Evolutionary conservation across 2,797 vertebrate genomes (phyloP).

Genomic region (Sitta carolinensis): DNA sequence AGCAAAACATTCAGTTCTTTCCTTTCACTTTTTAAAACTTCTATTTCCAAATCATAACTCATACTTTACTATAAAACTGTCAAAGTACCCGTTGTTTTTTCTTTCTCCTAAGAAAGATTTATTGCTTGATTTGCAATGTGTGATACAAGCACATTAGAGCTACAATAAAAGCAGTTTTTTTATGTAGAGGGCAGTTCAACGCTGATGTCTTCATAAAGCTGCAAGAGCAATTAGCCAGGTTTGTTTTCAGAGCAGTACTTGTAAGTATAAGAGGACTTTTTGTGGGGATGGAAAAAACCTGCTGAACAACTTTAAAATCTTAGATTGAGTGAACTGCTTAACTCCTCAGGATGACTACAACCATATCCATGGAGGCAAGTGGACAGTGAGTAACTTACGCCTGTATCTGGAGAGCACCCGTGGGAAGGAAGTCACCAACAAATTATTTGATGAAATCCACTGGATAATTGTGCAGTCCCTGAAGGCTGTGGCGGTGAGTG

Average conservation of each 20-base stretch:
- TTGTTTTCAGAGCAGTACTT: not conserved
- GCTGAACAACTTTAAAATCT: not conserved
- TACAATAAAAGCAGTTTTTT: not conserved
- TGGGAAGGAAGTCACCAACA: slow-evolving; percentile 91
- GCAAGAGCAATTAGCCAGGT: not conserved
- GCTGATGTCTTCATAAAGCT: not conserved
- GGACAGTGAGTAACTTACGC: slow-evolving; percentile 93
- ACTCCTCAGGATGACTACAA: slow-evolving; percentile 93
- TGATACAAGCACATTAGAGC: not conserved
- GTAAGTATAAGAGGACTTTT: not conserved
- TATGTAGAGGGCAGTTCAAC: not conserved
- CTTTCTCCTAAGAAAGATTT: not conserved
- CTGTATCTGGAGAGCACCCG: slow-evolving; percentile 97
- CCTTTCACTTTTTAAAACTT: not conserved
- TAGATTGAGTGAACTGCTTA: not conserved
- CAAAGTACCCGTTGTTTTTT: not conserved
- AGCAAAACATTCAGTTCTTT: not conserved
- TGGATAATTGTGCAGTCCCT: slow-evolving; percentile 98
- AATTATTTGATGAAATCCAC: slow-evolving; percentile 96
- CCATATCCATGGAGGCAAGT: slow-evolving; percentile 97
- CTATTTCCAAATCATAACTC: not conserved
- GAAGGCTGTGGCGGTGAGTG: slow-evolving; percentile 93
- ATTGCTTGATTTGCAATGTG: not conserved
- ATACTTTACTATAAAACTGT: not conserved
- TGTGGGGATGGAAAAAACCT: not conserved